Evolutionary conservation across 2,113 vertebrate species (phyloP), one percentile per base, ranked within the genome.

Genomic region (Anoura caudifer): DNA sequence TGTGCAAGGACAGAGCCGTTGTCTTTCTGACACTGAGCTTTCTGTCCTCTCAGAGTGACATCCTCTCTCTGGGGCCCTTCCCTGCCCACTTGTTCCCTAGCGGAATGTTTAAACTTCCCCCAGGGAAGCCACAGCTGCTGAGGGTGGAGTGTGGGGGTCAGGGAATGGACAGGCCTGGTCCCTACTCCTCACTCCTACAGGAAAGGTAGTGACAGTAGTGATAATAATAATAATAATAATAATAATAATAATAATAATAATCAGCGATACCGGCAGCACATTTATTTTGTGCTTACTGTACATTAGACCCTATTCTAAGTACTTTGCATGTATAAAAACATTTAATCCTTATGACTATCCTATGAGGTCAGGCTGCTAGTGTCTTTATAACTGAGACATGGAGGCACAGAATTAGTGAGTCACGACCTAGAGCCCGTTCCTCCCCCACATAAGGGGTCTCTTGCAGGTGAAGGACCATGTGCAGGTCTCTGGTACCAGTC

Each of bases 121-220:
- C 10, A 3, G 16, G 41, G 14, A 80, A 83, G 75, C 47, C 24
- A 56, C 10, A 26, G 20, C 7, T 61, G 15, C 38, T 75, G 33
- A 12, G 50, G 19, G 7, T 11, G 4, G 41, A 13, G 38, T 12
- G 5, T 22, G 2, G 3, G 65, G 15, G 8, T 10, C 2, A 11
- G 12, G 45, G 28, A 31, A 33, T 15, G 7, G 36, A 31, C 7
- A 7, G 79, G n/a, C 22, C 54, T 31, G 54, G 45, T 43, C 3
- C 26, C 41, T 20, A 65, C 6, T 43, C 33, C 26, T 36, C 28
- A 24, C 76, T 82, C 67, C n/a, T 91, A 6, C 1, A 22, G 63
- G 28, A 28, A 79, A 79, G 61, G 19, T 3, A 54, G 16, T 72
- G 28, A n/a, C 26, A 16, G 33, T 24, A 36, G 26, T 41, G 56